Percentiles rank a stretch among this genome's conserved stretches.
Conservation (phyloP, 2,113 vertebrate species). For the Micronycteris hirsuta region DNA sequence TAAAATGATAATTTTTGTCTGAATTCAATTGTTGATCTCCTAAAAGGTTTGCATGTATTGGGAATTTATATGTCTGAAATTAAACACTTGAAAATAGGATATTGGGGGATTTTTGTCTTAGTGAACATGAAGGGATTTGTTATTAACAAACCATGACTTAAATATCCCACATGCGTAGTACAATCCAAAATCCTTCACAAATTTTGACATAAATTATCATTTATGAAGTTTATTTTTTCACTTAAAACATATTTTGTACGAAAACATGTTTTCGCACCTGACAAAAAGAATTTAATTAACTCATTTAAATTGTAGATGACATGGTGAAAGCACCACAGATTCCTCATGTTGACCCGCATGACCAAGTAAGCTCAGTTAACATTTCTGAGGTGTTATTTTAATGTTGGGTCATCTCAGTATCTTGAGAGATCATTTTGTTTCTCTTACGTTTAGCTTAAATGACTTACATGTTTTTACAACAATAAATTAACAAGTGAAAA, state of each 20-base stretch:
- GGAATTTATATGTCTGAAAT: background rate
- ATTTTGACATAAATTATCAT: conserved; percentile 27
- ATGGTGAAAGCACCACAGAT: background rate
- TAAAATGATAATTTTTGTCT: background rate
- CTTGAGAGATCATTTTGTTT: background rate
- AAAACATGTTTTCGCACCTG: background rate
- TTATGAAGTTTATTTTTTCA: conserved; percentile 37
- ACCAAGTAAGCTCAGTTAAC: background rate
- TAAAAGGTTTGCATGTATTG: background rate
- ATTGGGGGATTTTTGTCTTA: background rate
- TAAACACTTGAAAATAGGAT: conserved; percentile 9
- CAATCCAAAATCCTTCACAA: background rate
- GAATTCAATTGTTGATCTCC: background rate
- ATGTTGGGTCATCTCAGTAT: background rate
- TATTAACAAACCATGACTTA: background rate
- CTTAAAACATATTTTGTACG: background rate
- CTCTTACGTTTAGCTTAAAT: background rate
- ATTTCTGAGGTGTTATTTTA: background rate
- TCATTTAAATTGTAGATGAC: conserved; percentile 44
- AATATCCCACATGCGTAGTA: background rate
- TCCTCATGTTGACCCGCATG: background rate
- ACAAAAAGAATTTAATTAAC: conserved; percentile 36
- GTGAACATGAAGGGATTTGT: background rate
- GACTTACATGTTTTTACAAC: background rate
- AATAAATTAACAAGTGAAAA: background rate